These are phyloP conservation scores for Sapayoa aenigma DNA, from an alignment of 2,113 vertebrate genomes.

Conservation along the genomic window DNA sequence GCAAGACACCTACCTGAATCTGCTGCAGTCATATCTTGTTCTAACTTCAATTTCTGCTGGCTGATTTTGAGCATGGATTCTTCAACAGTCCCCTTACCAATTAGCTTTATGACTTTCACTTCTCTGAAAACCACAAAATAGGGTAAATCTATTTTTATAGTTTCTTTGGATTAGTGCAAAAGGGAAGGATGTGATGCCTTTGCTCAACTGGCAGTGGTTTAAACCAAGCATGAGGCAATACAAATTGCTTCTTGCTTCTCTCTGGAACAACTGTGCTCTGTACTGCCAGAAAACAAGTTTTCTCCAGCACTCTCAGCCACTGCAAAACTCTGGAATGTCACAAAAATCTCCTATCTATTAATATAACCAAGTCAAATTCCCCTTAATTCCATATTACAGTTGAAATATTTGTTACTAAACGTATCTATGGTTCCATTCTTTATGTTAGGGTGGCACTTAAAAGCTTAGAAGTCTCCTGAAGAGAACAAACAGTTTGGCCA, in stretches of 20 bases:
- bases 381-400: not conserved
- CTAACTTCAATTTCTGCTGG: conserved; percentile 91
- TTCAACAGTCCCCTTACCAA: conserved; percentile 91
- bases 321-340: fast-evolving
- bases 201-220: not conserved
- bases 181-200: not conserved
- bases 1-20: conserved; percentile 79
- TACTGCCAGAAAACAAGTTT: not conserved
- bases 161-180: not conserved
- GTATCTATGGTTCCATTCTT: not conserved
- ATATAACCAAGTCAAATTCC: not conserved
- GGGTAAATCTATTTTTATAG: not conserved
- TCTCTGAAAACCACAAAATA: conserved; percentile 74
- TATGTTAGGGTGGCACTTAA: not conserved
- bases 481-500: not conserved
- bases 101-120: conserved; percentile 90
- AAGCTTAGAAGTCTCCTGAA: not conserved
- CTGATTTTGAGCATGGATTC: conserved; percentile 90
- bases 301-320: not conserved
- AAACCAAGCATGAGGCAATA: not conserved
- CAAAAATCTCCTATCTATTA: not conserved
- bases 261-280: not conserved
- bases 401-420: not conserved
- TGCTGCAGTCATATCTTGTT: conserved; percentile 91
- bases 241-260: not conserved